Base-by-base conservation (phyloP, 2,797 vertebrate genomes). In the Pseudotriccus pelzelni region DNA sequence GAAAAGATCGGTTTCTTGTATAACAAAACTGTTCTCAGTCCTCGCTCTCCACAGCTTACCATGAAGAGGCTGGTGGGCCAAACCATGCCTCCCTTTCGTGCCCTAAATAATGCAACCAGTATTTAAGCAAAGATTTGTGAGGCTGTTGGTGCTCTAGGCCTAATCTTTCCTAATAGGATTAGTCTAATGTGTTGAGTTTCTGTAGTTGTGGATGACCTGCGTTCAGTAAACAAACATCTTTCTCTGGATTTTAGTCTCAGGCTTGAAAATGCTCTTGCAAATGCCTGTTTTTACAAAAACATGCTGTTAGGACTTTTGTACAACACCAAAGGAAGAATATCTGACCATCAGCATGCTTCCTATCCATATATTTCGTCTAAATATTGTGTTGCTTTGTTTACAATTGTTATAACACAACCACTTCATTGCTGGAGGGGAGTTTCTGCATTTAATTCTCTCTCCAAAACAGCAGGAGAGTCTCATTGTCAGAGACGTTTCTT, bases 121-220 rank as follows among this genome's bases (percentile, higher is more conserved):
- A 82, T 94, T 95, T 67, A 62, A 21, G 83, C 39, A 43, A 50
- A 96, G 94, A 60, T 91, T 91, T 95, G 69, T 64, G 90, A 91
- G 82, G 89, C 88, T 84, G 14, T 46, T 91, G 84, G 84, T 89
- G 6, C 85, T 39, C 55, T 39, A 37, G 84, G 59, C 84, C 79
- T 89, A 95, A 96, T 97, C 95, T 90, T 60, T 89, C 39, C 1
- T 97, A 96, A 98, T 97, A 96, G 89, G 97, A 97, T 98, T 97
- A 96, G 62, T 63, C 34, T 95, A 64, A 96, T 90, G 94, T 91
- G 89, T 87, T 80, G 91, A 96, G 92, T 90, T 97, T 94, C 73
- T 94, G 67, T 36, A 49, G 67, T 46, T 88, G 73, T 69, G 94
- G 75, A 23, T 96, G 91, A 94, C 89, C 94, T 96, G 92, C 12